Percentiles rank a stretch among this genome's conserved stretches.
Conservation (phyloP, 2,113 vertebrate genomes). For the Stegostoma tigrinum region DNA sequence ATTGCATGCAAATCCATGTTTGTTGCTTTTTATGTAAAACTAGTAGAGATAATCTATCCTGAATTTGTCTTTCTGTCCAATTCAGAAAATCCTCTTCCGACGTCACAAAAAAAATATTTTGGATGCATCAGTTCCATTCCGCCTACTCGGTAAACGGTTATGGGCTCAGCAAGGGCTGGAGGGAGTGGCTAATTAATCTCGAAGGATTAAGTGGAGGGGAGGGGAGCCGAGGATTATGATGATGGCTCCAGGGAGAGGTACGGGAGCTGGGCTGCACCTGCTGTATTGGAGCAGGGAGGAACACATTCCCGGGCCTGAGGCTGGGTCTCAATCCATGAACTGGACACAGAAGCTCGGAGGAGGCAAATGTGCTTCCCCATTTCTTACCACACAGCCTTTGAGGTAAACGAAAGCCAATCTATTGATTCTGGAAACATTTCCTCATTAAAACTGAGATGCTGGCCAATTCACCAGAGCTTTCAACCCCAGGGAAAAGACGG, state of each 20-base stretch:
- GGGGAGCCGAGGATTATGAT: neutral
- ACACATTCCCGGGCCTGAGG: neutral
- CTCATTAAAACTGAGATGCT: neutral
- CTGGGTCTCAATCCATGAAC: neutral
- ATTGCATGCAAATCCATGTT: neutral
- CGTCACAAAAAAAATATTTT: neutral
- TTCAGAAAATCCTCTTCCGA: neutral
- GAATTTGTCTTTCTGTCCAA: neutral
- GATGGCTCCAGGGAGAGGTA: neutral
- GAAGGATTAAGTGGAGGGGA: neutral
- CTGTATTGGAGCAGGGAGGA: neutral
- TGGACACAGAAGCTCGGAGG: neutral
- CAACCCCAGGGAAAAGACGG: neutral
- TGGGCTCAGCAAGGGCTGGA: neutral
- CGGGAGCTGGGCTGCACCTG: neutral
- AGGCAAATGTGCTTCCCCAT: neutral
- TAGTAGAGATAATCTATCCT: neutral
- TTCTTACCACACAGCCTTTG: neutral
- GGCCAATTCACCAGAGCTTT: neutral
- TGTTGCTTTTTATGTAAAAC: neutral
- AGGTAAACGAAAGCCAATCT: neutral
- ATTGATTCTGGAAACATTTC: neutral
- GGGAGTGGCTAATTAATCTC: neutral
- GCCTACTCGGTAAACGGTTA: neutral
- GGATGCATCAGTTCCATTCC: neutral